These are phyloP conservation scores for Amaurobius ferox DNA, from an alignment of 2,888 invertebrate genomes.

Conservation along the genomic window DNA sequence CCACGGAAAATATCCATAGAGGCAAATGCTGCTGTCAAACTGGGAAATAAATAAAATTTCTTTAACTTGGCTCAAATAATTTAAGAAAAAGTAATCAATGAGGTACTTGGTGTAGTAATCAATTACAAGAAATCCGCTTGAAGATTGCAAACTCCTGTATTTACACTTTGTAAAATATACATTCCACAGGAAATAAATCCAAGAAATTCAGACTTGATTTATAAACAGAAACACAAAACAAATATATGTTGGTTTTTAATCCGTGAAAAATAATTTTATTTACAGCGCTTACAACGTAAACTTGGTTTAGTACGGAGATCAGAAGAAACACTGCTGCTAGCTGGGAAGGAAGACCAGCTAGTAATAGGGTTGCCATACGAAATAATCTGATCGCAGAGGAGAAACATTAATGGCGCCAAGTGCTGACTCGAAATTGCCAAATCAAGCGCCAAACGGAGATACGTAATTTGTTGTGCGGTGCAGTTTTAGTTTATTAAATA, in stretches of 20 bases:
- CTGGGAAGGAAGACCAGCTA: slow-evolving; percentile 17
- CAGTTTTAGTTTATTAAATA: no score
- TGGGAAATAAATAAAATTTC: no score
- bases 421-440: no score
- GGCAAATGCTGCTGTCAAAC: not conserved
- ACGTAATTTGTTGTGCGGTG: no score
- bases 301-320: slow-evolving; percentile 3
- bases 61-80: no score
- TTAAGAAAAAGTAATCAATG: no score
- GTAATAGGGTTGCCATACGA: slow-evolving; percentile 64
- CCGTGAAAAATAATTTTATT: not conserved
- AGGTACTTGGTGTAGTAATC: no score
- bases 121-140: not conserved
- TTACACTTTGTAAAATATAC: not conserved
- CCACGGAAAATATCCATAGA: slow-evolving; percentile 27
- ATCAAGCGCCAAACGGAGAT: no score
- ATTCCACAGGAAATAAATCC: slow-evolving; percentile 7
- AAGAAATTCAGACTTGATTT: not conserved
- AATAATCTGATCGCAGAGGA: slow-evolving; percentile 23
- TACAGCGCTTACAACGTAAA: not conserved
- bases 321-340: not conserved
- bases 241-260: not conserved
- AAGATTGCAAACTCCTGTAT: not conserved
- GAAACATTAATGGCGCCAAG: slow-evolving; percentile 40
- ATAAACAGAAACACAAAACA: not conserved